Conservation (phyloP, 2,797 vertebrate genomes). For the Chanos chanos region DNA sequence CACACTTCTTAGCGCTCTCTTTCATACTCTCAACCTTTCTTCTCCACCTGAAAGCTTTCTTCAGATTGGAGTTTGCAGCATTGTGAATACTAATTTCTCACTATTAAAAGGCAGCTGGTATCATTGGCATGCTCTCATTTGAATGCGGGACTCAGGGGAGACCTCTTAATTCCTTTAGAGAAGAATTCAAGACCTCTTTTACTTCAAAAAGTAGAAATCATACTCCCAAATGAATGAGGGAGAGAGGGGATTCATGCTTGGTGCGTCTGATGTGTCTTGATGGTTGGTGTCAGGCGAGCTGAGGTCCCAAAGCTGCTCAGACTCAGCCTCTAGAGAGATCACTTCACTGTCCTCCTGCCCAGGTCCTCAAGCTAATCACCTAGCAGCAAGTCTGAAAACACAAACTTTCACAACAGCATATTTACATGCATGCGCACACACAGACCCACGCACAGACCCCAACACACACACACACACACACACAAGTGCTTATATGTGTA, state of each 20-base stretch:
- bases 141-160: constrained; percentile 77
- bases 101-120: constrained; percentile 80
- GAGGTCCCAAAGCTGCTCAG: constrained; percentile 69
- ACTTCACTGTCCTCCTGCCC: constrained; percentile 56
- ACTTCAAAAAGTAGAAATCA: constrained; percentile 86
- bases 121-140: constrained; percentile 81
- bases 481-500: too few relatives aligned
- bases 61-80: constrained; percentile 78
- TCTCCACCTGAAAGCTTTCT: constrained; percentile 82
- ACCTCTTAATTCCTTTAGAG: constrained; percentile 83
- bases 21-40: constrained; percentile 77
- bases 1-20: constrained; percentile 73
- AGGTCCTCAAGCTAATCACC: constrained; percentile 39
- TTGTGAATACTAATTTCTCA: constrained; percentile 83
- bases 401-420: too few relatives aligned
- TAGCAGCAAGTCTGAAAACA: background rate
- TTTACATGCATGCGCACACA: too few relatives aligned
- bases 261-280: constrained; percentile 77
- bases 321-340: constrained; percentile 65
- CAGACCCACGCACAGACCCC: too few relatives aligned
- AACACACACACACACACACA: too few relatives aligned
- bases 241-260: constrained; percentile 58
- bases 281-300: constrained; percentile 60
- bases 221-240: constrained; percentile 82
- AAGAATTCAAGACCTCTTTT: constrained; percentile 80